A percentile compares a stretch with the other conserved stretches of the same genome.
These are phyloP conservation scores for Meleagris gallopavo DNA, from an alignment of 2,113 vertebrate species.

Conservation along the genomic window DNA sequence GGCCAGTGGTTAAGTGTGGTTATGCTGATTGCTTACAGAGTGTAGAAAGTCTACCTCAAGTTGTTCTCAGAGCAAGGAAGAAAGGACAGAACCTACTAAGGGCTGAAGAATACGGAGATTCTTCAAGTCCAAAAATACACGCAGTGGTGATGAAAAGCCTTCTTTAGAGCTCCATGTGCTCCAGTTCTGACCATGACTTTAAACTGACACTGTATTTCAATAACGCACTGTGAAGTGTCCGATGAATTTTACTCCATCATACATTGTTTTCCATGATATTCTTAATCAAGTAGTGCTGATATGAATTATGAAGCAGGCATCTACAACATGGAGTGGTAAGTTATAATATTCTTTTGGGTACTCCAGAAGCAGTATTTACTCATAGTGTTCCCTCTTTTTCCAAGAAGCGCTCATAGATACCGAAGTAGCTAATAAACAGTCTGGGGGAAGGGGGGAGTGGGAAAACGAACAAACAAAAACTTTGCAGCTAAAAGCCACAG, in stretches of 20 bases:
- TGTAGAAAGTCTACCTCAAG: background rate
- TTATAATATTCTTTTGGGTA: background rate
- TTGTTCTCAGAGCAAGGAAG: background rate
- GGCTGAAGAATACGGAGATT: background rate
- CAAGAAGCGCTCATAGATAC: background rate
- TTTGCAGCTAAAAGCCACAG: background rate
- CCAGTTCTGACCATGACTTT: fast-evolving
- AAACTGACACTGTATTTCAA: background rate
- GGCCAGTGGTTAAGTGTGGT: background rate
- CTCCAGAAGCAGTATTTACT: background rate
- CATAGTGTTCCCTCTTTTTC: background rate
- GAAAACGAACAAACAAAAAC: background rate
- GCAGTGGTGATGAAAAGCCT: background rate
- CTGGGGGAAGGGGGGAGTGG: background rate
- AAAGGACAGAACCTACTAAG: background rate
- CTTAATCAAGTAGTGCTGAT: background rate
- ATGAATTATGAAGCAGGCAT: background rate
- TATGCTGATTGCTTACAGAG: background rate
- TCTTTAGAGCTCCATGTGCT: fast-evolving
- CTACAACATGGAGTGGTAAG: background rate
- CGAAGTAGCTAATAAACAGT: background rate
- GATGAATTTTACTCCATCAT: background rate
- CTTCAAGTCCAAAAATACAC: background rate
- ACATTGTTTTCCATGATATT: background rate
- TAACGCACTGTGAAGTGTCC: background rate